A percentile compares a stretch with the other conserved stretches of the same genome.
Evolutionary conservation across 2,113 vertebrate species (phyloP).

Genomic region (Phrynosoma platyrhinos): DNA sequence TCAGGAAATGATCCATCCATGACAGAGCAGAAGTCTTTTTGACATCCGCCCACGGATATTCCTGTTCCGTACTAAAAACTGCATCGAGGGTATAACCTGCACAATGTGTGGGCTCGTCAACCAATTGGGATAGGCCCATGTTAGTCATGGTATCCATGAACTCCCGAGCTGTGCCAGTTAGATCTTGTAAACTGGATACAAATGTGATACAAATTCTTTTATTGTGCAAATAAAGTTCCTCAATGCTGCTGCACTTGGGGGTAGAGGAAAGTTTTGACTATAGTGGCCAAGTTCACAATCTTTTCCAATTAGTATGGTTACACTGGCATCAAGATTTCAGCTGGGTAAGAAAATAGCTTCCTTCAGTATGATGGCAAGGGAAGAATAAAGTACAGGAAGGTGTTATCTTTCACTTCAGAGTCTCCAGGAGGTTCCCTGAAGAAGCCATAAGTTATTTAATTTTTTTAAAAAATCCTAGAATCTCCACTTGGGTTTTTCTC

Average conservation of each 20-base stretch:
- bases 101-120: too few relatives aligned
- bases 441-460: conserved; percentile 62
- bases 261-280: fast-evolving
- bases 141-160: too few relatives aligned
- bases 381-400: conserved; percentile 37
- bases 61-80: too few relatives aligned
- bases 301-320: conserved; percentile 34
- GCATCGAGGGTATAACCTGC: too few relatives aligned
- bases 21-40: too few relatives aligned
- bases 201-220: not conserved
- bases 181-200: too few relatives aligned
- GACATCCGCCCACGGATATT: too few relatives aligned
- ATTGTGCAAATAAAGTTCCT: not conserved
- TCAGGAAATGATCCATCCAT: too few relatives aligned
- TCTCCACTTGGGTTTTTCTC: conserved; percentile 32
- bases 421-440: conserved; percentile 60
- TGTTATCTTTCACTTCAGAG: conserved; percentile 59
- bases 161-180: too few relatives aligned
- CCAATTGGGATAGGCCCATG: too few relatives aligned
- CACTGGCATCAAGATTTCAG: conserved; percentile 43
- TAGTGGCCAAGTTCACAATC: fast-evolving
- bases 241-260: fast-evolving
- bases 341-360: conserved; percentile 24
- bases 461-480: not conserved
- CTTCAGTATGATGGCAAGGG: conserved; percentile 27